Evolutionary conservation across 2,888 invertebrate genomes (phyloP), one percentile per base, ranked within the genome.

Genomic region (Branchipolynoe longqiensis): DNA sequence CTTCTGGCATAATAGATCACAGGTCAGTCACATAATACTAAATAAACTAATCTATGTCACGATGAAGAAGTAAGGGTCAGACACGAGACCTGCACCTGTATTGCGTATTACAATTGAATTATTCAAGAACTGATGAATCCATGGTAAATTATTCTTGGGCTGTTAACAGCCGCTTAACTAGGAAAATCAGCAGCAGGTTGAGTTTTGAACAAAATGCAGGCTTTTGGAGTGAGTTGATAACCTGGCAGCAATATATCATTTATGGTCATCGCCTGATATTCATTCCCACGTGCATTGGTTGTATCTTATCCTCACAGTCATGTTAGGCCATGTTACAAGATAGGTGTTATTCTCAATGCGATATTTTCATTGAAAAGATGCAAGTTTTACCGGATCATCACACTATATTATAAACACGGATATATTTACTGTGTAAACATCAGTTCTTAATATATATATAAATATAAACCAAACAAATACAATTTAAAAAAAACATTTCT

Each of bases 371-470:
- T 78, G 48, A 78, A 28, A 54, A 78, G 18, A 78, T 78, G 78
- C 48, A 78, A 48, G 14, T 69, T 31, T 69, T 31, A 12, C 48
- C 25, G 31, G 41, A 48, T 54, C 41, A 41, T 2, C 48, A 40
- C 28, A 48, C 28, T 48, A 41, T 41, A 69, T 69, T 22, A n/a
- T n/a, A n/a, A 33, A 78, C 78, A 78, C 78, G 48, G 41, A 33
- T 78, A 48, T 78, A 78, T 78, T 78, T 78, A 78, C 78, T 78
- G 78, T 78, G 78, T 48, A 54, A 54, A 78, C 78, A 78, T 78
- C 78, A 78, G 78, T 78, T 78, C 78, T 78, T 78, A 78, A 78
- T 78, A 78, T 48, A n/a, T n/a, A n/a, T n/a, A n/a, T n/a, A n/a
- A n/a, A n/a, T n/a, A n/a, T n/a, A n/a, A n/a, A n/a, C n/a, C n/a